phyloP scores from a whole-genome alignment of 2,888 invertebrate species.

The Scelioninae gen. 1 region DNA sequence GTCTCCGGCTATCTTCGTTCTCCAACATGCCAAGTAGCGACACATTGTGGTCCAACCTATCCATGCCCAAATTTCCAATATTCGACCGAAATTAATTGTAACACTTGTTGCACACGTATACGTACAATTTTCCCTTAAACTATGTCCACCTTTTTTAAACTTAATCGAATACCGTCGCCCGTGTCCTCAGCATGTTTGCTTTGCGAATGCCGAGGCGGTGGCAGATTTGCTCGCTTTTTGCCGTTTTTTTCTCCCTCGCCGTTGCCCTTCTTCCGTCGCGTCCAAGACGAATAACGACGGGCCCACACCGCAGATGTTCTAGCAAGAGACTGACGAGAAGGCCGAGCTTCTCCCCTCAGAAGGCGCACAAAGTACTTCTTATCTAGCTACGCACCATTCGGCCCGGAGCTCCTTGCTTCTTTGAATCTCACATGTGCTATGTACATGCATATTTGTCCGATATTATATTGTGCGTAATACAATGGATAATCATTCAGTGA shows the following conservation, averaged over 20 bases:
- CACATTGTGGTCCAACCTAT: slow-evolving; percentile 45
- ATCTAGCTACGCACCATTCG: slow-evolving; percentile 66
- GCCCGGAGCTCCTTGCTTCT: slow-evolving; percentile 61
- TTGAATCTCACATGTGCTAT: slow-evolving; percentile 55
- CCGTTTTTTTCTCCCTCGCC: slow-evolving; percentile 19
- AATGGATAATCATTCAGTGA: slow-evolving; percentile 47
- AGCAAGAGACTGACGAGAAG: slow-evolving; percentile 56
- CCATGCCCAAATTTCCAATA: slow-evolving; percentile 47
- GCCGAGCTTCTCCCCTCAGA: slow-evolving; percentile 56
- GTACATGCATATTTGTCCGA: slow-evolving; percentile 37
- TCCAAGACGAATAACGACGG: slow-evolving; percentile 57
- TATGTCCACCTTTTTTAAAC: neutral
- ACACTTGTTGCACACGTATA: slow-evolving; percentile 40
- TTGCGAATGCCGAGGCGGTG: slow-evolving; percentile 42
- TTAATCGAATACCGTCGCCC: slow-evolving; percentile 22
- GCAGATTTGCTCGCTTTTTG: slow-evolving; percentile 56
- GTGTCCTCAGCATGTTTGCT: slow-evolving; percentile 31
- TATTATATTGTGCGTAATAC: slow-evolving; percentile 33
- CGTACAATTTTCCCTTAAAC: neutral
- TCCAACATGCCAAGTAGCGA: slow-evolving; percentile 43
- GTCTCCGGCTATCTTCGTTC: slow-evolving; percentile 56
- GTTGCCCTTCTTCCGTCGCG: slow-evolving; percentile 40
- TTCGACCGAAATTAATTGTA: slow-evolving; percentile 37
- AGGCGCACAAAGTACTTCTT: slow-evolving; percentile 68
- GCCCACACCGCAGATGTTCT: slow-evolving; percentile 67